phyloP scores from a whole-genome alignment of 2,888 invertebrate genomes.

The Pandemis cinnamomeana region DNA sequence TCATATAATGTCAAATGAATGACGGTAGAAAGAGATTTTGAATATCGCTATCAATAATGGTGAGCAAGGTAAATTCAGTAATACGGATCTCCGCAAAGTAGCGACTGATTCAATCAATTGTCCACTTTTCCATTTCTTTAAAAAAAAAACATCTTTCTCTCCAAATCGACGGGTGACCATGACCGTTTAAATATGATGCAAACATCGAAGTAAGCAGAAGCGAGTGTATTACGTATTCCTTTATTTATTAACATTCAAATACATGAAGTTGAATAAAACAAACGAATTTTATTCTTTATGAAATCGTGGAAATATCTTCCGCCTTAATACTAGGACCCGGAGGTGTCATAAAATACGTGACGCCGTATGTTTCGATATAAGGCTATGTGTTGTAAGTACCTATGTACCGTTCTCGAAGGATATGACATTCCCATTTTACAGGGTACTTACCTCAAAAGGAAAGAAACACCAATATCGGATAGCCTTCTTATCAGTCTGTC shows the following conservation, averaged over 20 bases:
- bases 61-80: no score
- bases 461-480: no score
- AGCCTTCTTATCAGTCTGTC: no score
- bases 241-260: background rate
- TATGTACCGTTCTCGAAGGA: constrained; percentile 7
- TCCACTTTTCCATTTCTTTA: no score
- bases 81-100: no score
- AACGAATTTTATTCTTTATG: background rate
- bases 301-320: background rate
- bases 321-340: constrained; percentile 3
- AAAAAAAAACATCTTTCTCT: no score
- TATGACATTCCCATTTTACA: constrained; percentile 9
- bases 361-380: constrained; percentile 12
- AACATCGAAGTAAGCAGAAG: background rate
- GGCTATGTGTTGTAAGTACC: background rate
- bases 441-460: background rate
- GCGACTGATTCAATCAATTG: no score
- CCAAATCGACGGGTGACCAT: background rate
- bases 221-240: background rate
- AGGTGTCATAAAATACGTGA: constrained; percentile 28
- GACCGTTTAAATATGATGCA: background rate
- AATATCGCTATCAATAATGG: no score
- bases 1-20: no score
- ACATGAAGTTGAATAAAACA: background rate
- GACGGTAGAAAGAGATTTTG: no score